These are phyloP conservation scores for Drosophila triauraria DNA, from an alignment of 1,140 invertebrate genomes.

Conservation along the genomic window DNA sequence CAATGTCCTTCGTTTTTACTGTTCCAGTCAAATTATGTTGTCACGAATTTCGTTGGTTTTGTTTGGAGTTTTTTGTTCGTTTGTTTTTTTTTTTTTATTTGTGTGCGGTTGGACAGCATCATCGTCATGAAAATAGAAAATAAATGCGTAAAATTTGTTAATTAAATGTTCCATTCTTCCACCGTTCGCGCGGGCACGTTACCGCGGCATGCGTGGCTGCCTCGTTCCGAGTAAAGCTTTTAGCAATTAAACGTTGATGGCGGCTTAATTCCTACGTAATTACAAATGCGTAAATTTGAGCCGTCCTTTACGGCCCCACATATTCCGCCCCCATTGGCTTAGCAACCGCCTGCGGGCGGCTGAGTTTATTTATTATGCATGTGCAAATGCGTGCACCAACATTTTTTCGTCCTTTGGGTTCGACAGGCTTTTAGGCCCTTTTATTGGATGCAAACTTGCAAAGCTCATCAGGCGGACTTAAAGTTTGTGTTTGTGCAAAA, in stretches of 20 bases:
- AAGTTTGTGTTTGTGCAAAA: conserved; percentile 3
- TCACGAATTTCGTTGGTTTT: conserved; percentile 45
- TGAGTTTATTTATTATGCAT: conserved; percentile 75
- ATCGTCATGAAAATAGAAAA: conserved; percentile 77
- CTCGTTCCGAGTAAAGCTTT: conserved; percentile 49
- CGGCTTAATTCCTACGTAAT: conserved; percentile 79
- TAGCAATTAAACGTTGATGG: conserved; percentile 82
- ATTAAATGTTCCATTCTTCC: conserved; percentile 72
- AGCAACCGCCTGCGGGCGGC: conserved; percentile 34
- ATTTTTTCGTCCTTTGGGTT: conserved; percentile 31
- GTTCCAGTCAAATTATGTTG: conserved; percentile 73
- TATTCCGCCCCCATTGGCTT: conserved; percentile 57
- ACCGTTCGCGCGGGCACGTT: background rate
- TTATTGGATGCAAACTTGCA: conserved; percentile 38
- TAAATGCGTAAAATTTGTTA: conserved; percentile 84
- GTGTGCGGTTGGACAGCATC: conserved; percentile 43
- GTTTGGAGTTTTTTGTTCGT: conserved; percentile 12
- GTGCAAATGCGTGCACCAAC: conserved; percentile 66
- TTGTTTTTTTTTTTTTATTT: conserved; percentile 8
- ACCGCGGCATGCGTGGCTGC: conserved; percentile 50
- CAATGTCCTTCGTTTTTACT: conserved; percentile 89
- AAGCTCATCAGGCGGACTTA: conserved; percentile 27
- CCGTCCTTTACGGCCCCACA: conserved; percentile 34
- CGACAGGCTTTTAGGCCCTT: conserved; percentile 34
- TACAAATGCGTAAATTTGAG: conserved; percentile 78